These are phyloP conservation scores for Cynoglossus semilaevis DNA, from an alignment of 2,113 vertebrate species.

Conservation along the genomic window DNA sequence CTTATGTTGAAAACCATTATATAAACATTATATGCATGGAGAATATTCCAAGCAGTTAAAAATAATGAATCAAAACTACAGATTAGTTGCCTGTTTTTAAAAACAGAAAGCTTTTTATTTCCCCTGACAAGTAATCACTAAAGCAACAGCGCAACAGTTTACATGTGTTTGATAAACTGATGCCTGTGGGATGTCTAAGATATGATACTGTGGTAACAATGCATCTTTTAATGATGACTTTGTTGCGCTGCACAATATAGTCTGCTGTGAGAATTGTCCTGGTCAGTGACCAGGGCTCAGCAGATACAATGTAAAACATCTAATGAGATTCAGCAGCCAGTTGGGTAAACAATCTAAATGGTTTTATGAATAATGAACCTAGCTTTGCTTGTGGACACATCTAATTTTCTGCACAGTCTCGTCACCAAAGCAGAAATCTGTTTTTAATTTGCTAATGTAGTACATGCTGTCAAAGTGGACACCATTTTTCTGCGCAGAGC, in stretches of 20 bases:
- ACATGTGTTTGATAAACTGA: neutral
- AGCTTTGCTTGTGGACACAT: neutral
- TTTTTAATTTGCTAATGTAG: neutral
- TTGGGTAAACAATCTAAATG: neutral
- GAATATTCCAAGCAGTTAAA: too few species aligned
- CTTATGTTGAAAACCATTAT: too few species aligned
- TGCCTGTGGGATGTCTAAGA: neutral
- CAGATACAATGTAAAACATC: neutral
- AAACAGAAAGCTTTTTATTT: too few species aligned
- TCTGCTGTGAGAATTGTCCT: neutral
- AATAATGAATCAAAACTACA: too few species aligned
- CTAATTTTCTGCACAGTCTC: neutral
- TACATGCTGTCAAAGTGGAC: neutral
- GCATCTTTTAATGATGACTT: neutral
- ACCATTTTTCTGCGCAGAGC: constrained; percentile 24
- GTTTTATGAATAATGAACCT: neutral
- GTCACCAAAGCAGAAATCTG: neutral
- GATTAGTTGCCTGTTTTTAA: too few species aligned
- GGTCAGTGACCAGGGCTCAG: neutral
- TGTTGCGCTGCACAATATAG: neutral
- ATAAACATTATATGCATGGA: too few species aligned
- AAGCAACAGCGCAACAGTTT: neutral
- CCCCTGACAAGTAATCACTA: too few species aligned
- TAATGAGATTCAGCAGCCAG: neutral
- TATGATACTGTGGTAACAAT: neutral